Conservation (phyloP, 2,113 vertebrate genomes). For the Camelus bactrianus region DNA sequence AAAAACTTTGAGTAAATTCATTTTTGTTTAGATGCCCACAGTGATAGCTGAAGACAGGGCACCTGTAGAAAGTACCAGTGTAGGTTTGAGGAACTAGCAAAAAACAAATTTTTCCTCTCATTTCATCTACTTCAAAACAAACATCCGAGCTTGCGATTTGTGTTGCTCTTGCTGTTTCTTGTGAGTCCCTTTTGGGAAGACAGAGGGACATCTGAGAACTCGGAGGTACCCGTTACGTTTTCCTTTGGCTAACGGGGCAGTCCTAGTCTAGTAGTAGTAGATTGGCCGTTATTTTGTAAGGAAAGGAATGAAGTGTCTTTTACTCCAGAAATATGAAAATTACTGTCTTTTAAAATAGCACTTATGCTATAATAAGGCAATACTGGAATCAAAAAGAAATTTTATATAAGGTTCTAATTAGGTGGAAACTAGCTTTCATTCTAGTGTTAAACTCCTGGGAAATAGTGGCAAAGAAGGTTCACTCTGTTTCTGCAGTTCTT, state of each 20-base stretch:
- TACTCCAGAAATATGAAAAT: conserved; percentile 72
- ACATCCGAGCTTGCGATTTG: conserved; percentile 44
- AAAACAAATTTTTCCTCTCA: conserved; percentile 1
- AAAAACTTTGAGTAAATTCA: conserved; percentile 70
- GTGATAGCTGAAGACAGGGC: conserved; percentile 36
- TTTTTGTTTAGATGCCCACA: conserved; percentile 64
- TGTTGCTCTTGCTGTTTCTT: conserved; percentile 57
- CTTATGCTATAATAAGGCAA: conserved; percentile 73
- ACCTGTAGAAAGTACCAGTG: conserved; percentile 20
- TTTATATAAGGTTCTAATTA: conserved; percentile 59
- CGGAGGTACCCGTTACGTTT: conserved; percentile 58
- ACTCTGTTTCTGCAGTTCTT: conserved; percentile 72
- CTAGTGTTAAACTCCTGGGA: conserved; percentile 52
- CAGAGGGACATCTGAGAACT: conserved; percentile 54
- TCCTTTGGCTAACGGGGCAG: conserved; percentile 74
- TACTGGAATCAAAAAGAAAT: conserved; percentile 69
- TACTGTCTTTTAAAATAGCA: conserved; percentile 70
- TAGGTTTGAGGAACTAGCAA: conserved; percentile 10
- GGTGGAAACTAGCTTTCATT: conserved; percentile 66
- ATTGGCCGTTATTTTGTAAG: conserved; percentile 68
- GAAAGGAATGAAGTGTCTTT: conserved; percentile 76
- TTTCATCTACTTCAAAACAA: conserved; percentile 63
- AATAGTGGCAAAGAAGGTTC: conserved; percentile 22
- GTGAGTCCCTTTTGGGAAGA: conserved; percentile 57
- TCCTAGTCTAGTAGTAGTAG: conserved; percentile 74